These are phyloP conservation scores for Microcebus ravelobensis DNA, from an alignment of 2,113 vertebrate genomes.

Conservation along the genomic window DNA sequence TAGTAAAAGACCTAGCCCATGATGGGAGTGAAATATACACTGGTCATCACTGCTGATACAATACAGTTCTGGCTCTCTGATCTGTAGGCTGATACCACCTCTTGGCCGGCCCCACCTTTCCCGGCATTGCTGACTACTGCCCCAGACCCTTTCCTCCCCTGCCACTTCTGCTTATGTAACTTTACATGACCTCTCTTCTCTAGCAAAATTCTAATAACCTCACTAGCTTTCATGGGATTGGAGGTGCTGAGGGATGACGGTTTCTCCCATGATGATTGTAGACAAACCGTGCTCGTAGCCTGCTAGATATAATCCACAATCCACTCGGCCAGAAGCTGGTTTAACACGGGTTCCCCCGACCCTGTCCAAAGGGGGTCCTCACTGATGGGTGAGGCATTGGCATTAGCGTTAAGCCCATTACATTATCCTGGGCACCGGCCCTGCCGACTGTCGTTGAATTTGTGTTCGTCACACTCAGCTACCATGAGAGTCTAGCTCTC, in stretches of 20 bases:
- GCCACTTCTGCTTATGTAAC: background rate
- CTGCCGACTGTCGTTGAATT: background rate
- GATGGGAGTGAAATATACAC: background rate
- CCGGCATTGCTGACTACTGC: background rate
- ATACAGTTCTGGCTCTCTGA: background rate
- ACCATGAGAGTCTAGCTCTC: background rate
- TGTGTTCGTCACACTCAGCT: rapidly evolving
- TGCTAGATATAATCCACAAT: background rate
- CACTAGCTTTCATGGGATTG: background rate
- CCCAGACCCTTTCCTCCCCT: background rate
- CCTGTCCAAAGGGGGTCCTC: background rate
- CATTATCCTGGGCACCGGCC: background rate
- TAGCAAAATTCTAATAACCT: background rate
- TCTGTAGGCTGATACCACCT: background rate
- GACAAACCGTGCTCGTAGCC: background rate
- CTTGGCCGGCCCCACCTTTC: background rate
- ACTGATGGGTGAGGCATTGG: background rate
- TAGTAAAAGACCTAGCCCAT: background rate
- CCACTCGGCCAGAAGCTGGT: background rate
- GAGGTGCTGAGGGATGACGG: background rate
- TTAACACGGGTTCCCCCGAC: background rate
- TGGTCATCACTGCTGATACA: background rate
- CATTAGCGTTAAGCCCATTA: background rate
- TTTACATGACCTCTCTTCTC: background rate
- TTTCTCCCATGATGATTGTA: background rate